These are phyloP conservation scores for Macrosiphum euphorbiae DNA, from an alignment of 2,888 invertebrate species.

Conservation along the genomic window DNA sequence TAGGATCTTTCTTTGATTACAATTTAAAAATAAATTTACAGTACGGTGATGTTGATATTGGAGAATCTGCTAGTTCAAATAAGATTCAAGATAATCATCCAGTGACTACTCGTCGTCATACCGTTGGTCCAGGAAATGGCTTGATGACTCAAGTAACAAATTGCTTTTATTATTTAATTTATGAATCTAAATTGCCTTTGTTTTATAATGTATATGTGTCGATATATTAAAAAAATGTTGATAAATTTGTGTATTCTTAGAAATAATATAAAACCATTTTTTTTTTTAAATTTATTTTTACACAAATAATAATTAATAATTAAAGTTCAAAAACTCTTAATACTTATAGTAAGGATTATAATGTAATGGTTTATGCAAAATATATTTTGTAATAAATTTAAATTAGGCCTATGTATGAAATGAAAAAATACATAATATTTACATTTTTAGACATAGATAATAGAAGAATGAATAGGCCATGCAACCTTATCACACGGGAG, in stretches of 20 bases:
- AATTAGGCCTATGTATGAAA: not conserved
- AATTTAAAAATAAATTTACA: constrained; percentile 66
- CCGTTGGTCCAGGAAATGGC: constrained; percentile 93
- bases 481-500: too few relatives aligned
- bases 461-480: too few relatives aligned
- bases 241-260: not conserved
- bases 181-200: not conserved
- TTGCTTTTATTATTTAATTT: constrained; percentile 58
- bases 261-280: not conserved
- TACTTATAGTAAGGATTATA: not conserved
- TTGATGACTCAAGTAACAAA: constrained; percentile 81
- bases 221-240: not conserved
- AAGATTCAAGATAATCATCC: constrained; percentile 67
- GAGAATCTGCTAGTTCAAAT: constrained; percentile 66
- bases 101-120: constrained; percentile 84
- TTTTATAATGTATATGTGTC: not conserved
- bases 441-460: too few relatives aligned
- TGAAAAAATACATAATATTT: not conserved
- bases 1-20: not conserved
- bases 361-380: not conserved
- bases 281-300: not conserved
- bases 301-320: not conserved
- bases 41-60: constrained; percentile 74
- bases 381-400: not conserved
- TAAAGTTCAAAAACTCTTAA: not conserved